Base-by-base conservation (phyloP, 1,140 invertebrate species). In the Microplitis mediator region DNA sequence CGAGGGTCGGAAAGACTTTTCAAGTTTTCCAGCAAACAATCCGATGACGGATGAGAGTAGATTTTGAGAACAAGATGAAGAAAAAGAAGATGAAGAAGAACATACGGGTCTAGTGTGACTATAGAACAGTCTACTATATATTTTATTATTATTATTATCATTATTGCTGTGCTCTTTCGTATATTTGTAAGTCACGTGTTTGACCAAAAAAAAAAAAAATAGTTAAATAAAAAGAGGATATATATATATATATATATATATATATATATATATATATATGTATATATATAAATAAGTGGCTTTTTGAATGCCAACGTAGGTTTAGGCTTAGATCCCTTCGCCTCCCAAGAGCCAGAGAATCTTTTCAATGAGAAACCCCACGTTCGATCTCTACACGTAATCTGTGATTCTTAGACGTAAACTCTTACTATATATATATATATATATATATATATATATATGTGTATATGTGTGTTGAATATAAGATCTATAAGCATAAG, bases 391-490 rank as follows among this genome's bases (percentile, higher is more conserved):
- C 23, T 6, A 45, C 39, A 72, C 64, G 64, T 83, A 82, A 82
- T 83, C 81, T 76, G 79, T 78, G 79, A 82, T 82, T 78, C 75
- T 81, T 78, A 68, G 76, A 51, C 68, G 70, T 69, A 67, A 75
- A 68, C 31, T 60, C 75, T 50, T 69, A 69, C 64, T 70, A 45
- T 45, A 45, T 45, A 45, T 45, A 45, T 51, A 45, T 60, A 61
- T 61, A 23, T 13, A 34, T 32, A 8, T 61, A 61, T 13, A 32
- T 35, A 74, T 79, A 13, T 62, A 31, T 31, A 75, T 63, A 80
- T 77, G 79, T 77, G 77, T 78, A 56, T 75, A 58, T n/a, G 9
- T 31, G n/a, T 34, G 32, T 45, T 45, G 35, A 68, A 51, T 51
- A 69, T 68, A 62, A 68, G 23, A 23, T 23, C 23, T 23, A 23